Conservation (phyloP, 2,797 vertebrate genomes). For the Fistularia tabacaria region DNA sequence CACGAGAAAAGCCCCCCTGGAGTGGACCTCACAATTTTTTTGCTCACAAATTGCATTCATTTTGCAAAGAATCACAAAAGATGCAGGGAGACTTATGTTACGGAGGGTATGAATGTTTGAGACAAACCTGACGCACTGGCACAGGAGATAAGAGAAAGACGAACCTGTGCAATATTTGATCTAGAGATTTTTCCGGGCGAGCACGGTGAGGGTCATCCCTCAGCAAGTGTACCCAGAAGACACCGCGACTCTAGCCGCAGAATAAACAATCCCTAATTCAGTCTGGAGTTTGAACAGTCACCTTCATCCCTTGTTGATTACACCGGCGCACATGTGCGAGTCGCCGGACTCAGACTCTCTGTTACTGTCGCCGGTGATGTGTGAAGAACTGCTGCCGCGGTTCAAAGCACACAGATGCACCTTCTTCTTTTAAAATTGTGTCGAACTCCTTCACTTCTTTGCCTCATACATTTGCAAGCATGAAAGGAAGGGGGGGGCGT, state of each 20-base stretch:
- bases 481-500: not conserved
- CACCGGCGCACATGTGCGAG: no score
- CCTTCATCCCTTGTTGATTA: slow-evolving; percentile 12
- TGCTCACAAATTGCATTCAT: no score
- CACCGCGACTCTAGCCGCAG: slow-evolving; percentile 7
- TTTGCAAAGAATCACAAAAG: no score
- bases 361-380: slow-evolving; percentile 14
- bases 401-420: slow-evolving; percentile 20
- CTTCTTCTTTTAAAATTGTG: not conserved
- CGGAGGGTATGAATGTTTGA: no score
- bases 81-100: no score
- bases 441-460: slow-evolving; percentile 8
- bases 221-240: slow-evolving; percentile 8
- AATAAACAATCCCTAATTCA: slow-evolving; percentile 45
- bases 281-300: slow-evolving; percentile 39
- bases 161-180: no score
- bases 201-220: slow-evolving; percentile 13
- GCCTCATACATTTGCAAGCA: slow-evolving; percentile 1
- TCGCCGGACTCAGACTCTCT: slow-evolving; percentile 9
- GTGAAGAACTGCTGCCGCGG: slow-evolving; percentile 13
- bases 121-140: no score
- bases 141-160: no score
- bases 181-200: no score
- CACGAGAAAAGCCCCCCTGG: no score
- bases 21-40: no score